Percentiles rank a stretch among this genome's conserved stretches.
Conservation (phyloP, 2,797 vertebrate genomes). For the Scarus forsteni region DNA sequence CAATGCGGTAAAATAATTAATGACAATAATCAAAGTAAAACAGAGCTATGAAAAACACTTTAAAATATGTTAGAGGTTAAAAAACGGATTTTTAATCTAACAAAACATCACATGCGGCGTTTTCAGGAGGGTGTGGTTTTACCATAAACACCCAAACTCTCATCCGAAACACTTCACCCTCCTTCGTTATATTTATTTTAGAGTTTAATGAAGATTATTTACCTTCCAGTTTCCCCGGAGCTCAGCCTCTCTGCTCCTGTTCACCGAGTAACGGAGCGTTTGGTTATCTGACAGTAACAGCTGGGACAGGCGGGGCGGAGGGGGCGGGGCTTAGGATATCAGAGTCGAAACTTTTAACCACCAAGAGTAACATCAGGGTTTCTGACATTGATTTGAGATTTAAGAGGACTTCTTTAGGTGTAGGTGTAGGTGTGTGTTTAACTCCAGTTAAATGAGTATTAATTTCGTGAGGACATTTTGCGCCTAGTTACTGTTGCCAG, state of each 20-base stretch:
- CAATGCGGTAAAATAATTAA: too few species aligned
- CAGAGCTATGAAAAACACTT: too few species aligned
- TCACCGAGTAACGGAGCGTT: neutral
- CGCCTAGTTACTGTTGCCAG: accelerated
- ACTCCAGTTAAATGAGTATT: neutral
- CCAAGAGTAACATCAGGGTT: too few species aligned
- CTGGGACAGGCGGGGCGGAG: slow-evolving; percentile 14
- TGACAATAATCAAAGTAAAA: too few species aligned
- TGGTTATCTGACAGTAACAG: slow-evolving; percentile 63
- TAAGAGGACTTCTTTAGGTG: too few species aligned
- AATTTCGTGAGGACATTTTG: neutral
- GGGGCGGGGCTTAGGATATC: slow-evolving; percentile 23
- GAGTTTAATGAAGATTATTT: neutral
- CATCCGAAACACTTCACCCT: too few species aligned
- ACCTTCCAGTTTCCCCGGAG: slow-evolving; percentile 12
- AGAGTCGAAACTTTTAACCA: neutral
- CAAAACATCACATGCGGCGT: too few species aligned
- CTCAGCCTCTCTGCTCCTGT: neutral
- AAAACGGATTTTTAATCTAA: too few species aligned
- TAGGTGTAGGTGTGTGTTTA: neutral
- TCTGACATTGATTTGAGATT: too few species aligned
- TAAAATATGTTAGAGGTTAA: too few species aligned
- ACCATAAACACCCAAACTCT: neutral
- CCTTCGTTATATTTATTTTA: accelerated
- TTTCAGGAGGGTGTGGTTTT: slow-evolving; percentile 44